A percentile compares a stretch with the other conserved stretches of the same genome.
phyloP scores from a whole-genome alignment of 2,113 vertebrate genomes.

The Varanus salvator region DNA sequence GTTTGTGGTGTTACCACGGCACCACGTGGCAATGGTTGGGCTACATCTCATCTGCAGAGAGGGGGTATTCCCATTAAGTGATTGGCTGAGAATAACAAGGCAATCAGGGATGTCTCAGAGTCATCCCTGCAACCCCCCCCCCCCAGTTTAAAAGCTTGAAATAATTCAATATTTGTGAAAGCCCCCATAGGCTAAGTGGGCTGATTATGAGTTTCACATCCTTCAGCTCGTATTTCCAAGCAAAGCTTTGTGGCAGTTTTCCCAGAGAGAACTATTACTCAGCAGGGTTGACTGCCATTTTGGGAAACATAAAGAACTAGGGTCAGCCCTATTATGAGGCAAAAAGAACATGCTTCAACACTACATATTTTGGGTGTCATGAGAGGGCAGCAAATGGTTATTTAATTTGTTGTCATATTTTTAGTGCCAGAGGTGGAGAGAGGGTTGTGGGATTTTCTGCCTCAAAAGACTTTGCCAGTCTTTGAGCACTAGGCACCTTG shows the following conservation, averaged over 20 bases:
- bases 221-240: constrained; percentile 23
- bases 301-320: background rate
- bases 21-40: constrained; percentile 4
- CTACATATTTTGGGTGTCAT: too few species aligned
- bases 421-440: too few species aligned
- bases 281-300: background rate
- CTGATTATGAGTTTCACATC: constrained; percentile 2
- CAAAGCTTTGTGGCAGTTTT: constrained; percentile 14
- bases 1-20: constrained; percentile 32
- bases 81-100: constrained; percentile 43
- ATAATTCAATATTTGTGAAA: background rate
- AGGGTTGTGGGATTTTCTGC: too few species aligned
- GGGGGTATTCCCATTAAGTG: constrained; percentile 44
- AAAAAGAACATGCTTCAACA: too few species aligned
- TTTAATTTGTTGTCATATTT: too few species aligned
- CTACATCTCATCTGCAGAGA: constrained; percentile 46
- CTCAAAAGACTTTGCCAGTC: too few species aligned
- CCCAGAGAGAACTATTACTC: background rate
- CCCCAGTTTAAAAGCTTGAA: background rate
- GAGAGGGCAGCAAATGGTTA: too few species aligned
- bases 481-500: too few species aligned
- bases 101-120: constrained; percentile 8
- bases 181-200: constrained; percentile 6
- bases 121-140: background rate
- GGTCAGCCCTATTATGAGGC: too few species aligned